phyloP scores from a whole-genome alignment of 2,113 vertebrate genomes.

The Malurus melanocephalus region DNA sequence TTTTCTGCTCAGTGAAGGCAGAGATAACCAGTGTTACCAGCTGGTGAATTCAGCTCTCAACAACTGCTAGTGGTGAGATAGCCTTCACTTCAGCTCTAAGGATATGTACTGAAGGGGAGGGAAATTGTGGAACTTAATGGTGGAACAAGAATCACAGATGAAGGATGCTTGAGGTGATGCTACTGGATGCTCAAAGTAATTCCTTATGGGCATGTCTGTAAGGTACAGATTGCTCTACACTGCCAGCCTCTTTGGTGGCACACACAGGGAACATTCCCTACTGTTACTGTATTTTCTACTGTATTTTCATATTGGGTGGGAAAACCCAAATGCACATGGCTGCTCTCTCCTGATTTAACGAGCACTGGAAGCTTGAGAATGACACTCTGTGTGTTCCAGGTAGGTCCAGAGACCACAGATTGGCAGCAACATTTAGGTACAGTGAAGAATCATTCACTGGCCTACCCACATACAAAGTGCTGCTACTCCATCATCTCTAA shows the following conservation, averaged over 20 bases:
- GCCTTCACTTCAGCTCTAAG: background rate
- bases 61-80: background rate
- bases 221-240: background rate
- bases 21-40: background rate
- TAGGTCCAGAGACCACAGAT: background rate
- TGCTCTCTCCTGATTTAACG: background rate
- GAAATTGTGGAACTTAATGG: background rate
- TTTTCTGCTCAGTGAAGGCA: background rate
- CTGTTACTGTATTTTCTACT: background rate
- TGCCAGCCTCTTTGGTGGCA: no score
- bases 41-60: background rate
- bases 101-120: background rate
- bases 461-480: background rate
- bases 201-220: background rate
- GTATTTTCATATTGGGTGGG: background rate
- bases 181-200: background rate
- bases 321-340: background rate
- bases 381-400: background rate
- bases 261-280: background rate
- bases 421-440: background rate
- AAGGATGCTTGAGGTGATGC: background rate
- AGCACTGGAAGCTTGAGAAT: background rate
- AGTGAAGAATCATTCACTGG: background rate
- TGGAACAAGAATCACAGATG: background rate
- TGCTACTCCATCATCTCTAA: background rate